Evolutionary conservation across 2,113 vertebrate genomes (phyloP), one percentile per base, ranked within the genome.

Genomic region (Leiothrix lutea): DNA sequence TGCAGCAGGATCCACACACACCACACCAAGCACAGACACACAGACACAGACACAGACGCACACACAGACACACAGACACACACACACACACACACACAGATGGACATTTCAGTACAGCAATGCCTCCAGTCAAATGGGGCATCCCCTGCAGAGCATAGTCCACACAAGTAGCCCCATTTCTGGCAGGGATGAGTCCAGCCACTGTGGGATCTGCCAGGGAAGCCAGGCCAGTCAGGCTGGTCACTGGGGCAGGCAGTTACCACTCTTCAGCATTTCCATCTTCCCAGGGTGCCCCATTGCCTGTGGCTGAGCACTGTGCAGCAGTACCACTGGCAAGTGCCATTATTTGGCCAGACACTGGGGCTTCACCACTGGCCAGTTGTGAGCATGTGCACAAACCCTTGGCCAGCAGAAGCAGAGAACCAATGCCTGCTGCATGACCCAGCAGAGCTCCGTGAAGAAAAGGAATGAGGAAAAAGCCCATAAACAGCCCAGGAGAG

Each of bases 281-380:
- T 25, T 85, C 47, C 47, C 33, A 21, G 13, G 7, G 16, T 53
- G 10, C 36, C 66, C 54, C 0, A 0, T 3, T 66, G 57, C 86
- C 33, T 35, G 18, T 3, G n/a, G 50, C 56, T 6, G 7, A 48
- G 60, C 38, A 25, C 26, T 74, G 53, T 0, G 3, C 47, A 61
- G 65, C 1, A 0, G n/a, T 53, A 45, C 71, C 0, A 0, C 61
- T n/a, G 42, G 29, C 0, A 0, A 77, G 82, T 75, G 42, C 80
- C 18, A 13, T 47, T 60, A 44, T 45, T 45, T 35, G 22, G 48
- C 79, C 57, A 87, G 3, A 3, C 33, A 66, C 28, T 0, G 1
- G 5, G 38, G 6, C 40, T 60, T 78, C 72, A 45, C 40, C 35
- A 47, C 25, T 7, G 1, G 31, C 80, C 5, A 4, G 25, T 85